Evolutionary conservation across 2,113 vertebrate species (phyloP).

Genomic region (Xiphophorus maculatus): DNA sequence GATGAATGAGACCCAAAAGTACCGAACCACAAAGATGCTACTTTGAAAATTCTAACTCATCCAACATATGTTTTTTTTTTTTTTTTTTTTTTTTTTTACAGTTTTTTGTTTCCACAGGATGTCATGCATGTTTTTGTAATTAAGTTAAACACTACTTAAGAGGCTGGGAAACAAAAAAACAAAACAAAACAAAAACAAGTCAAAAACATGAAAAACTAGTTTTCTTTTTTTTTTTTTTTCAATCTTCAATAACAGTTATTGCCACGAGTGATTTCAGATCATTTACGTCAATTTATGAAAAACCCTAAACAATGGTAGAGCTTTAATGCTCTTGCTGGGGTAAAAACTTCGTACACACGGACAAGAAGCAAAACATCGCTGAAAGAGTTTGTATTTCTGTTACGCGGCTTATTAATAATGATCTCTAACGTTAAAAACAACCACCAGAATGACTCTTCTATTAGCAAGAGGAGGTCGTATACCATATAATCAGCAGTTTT

Average conservation of each 20-base stretch:
- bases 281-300: background rate
- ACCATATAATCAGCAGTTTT: background rate
- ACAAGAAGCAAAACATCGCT: background rate
- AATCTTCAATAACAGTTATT: background rate
- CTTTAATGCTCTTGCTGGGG: background rate
- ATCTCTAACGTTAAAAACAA: background rate
- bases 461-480: background rate
- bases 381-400: background rate
- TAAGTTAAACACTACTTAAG: background rate
- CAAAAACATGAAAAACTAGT: background rate
- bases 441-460: too few relatives aligned
- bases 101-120: background rate
- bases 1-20: background rate
- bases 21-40: background rate
- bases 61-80: background rate
- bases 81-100: background rate
- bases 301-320: background rate
- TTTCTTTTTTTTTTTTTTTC: too few relatives aligned
- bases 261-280: background rate
- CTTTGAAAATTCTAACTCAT: background rate
- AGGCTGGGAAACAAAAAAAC: background rate
- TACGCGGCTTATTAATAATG: background rate
- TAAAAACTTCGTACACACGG: background rate
- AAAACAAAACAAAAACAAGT: background rate
- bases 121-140: background rate